Evolutionary conservation across 2,888 invertebrate genomes (phyloP), one percentile per base, ranked within the genome.

Genomic region (Tethea ocularis): DNA sequence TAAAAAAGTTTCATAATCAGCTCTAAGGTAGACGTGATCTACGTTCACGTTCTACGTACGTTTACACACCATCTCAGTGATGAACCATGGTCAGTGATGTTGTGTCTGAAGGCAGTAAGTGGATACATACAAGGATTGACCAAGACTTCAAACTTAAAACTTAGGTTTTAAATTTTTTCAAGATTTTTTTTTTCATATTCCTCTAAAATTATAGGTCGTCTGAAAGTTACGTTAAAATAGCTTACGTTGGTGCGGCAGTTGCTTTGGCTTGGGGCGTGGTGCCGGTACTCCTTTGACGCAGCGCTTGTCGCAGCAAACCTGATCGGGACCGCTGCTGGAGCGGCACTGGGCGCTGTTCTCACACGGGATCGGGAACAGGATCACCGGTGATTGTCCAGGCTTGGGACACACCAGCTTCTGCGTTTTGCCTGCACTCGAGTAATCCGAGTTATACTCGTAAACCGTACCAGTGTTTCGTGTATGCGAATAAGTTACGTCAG

Each of bases 251-350:
- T 93, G 93, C n/a, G 86, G 71, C 66, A 83, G 75, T 46, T 87
- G 85, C 51, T 77, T 69, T 17, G 86, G 79, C n/a, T 83, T 86
- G 17, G 93, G 92, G 66, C 93, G 89, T 0, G 95, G 95, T 59
- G 95, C 94, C 5, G 93, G 89, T 26, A 94, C 89, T 13, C 95
- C 96, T 67, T 94, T 87, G 53, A 95, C 88, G 74, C 96, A 96
- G 70, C 94, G 93, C 52, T 89, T 91, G 51, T 89, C 86, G 71
- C 93, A 93, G 85, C 93, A 93, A 46, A 93, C 89, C 61, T 93
- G 88, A 64, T 89, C 91, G 0, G 89, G 77, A 1, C 93, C 93
- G 71, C 84, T 83, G 75, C 83, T 88, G 41, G 79, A 74, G 57
- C 88, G 87, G 75, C 93, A 93, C 64, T 93, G 93, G 0, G 88